Evolutionary conservation across 2,888 invertebrate species (phyloP).

Genomic region (Watsonalla cultraria): DNA sequence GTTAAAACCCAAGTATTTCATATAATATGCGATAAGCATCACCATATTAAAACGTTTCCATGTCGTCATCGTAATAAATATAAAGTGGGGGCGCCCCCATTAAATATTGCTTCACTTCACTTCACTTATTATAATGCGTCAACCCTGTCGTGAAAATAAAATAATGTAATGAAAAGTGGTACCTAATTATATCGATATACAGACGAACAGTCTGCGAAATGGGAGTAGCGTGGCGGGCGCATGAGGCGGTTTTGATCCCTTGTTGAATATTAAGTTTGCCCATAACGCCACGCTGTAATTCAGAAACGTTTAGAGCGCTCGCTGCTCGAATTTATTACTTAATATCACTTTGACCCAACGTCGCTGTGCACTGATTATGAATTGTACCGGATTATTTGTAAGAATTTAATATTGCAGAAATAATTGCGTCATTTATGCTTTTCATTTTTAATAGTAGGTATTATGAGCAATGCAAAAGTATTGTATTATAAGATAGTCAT

Average conservation of each 20-base stretch:
- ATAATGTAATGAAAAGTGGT: neutral
- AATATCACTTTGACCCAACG: slow-evolving; percentile 47
- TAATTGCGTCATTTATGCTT: neutral
- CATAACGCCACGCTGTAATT: slow-evolving; percentile 59
- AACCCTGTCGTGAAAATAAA: neutral
- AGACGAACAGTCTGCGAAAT: neutral
- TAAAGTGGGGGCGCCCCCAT: no score
- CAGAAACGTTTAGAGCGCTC: slow-evolving; percentile 55
- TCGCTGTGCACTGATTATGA: slow-evolving; percentile 9
- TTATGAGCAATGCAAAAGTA: no score
- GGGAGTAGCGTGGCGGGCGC: slow-evolving; percentile 8
- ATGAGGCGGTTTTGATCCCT: slow-evolving; percentile 38
- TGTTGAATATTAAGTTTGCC: slow-evolving; percentile 66
- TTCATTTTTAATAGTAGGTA: neutral
- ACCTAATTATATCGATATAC: neutral
- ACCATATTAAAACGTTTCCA: no score
- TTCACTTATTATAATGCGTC: neutral
- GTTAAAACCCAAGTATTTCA: no score
- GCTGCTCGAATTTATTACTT: slow-evolving; percentile 55
- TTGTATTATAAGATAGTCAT: no score
- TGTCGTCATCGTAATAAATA: no score
- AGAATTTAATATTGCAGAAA: neutral
- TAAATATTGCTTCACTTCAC: neutral
- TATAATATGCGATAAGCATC: no score
- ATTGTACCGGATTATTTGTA: neutral